Evolutionary conservation across 2,797 vertebrate species (phyloP).

Genomic region (Tauraco hartlaubi): DNA sequence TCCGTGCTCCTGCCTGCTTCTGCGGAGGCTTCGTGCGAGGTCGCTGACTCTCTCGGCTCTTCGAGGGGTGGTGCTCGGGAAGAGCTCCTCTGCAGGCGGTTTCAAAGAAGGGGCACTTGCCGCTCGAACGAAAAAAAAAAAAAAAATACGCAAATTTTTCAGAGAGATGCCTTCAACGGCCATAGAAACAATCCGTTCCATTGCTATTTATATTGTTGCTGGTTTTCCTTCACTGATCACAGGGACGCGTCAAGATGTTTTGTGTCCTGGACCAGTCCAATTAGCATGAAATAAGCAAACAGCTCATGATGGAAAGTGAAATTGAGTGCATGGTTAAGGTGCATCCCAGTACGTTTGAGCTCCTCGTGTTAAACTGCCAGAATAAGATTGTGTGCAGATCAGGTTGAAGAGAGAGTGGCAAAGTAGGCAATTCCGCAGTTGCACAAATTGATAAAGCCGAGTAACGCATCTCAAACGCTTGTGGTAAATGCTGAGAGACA

Average conservation of each 20-base stretch:
- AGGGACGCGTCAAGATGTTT: accelerated
- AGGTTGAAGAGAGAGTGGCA: neutral
- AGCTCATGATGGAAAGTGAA: accelerated
- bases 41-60: accelerated
- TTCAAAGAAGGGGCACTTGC: accelerated
- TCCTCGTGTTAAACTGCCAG: accelerated
- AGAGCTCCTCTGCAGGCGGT: accelerated
- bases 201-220: accelerated
- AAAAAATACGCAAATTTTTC: accelerated
- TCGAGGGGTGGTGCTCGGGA: no score
- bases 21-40: no score
- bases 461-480: neutral
- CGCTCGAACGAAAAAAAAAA: accelerated
- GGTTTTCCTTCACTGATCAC: accelerated
- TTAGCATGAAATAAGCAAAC: neutral
- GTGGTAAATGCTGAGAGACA: neutral
- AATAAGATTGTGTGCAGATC: accelerated
- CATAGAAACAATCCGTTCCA: accelerated
- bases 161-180: neutral
- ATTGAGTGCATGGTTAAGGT: neutral
- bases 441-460: neutral
- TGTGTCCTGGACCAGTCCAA: accelerated
- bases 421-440: neutral
- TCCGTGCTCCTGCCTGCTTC: neutral
- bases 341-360: accelerated